A percentile compares a stretch with the other conserved stretches of the same genome.
phyloP scores from a whole-genome alignment of 2,797 vertebrate genomes.

The Eospalax fontanierii region DNA sequence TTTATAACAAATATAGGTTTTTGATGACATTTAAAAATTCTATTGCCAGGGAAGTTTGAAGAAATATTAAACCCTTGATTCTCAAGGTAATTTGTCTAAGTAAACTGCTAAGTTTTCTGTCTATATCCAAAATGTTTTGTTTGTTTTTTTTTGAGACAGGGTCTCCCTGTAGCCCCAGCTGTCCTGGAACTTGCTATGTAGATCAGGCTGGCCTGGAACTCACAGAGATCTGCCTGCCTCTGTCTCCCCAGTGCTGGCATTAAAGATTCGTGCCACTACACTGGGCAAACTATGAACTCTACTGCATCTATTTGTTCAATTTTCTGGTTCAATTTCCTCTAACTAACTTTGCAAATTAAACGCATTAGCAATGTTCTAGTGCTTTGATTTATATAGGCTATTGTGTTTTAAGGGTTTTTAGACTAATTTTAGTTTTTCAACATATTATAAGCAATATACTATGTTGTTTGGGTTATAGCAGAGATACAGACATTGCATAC shows the following conservation, averaged over 20 bases:
- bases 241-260: too few relatives aligned
- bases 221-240: too few relatives aligned
- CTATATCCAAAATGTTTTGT: background rate
- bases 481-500: background rate
- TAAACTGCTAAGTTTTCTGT: too few relatives aligned
- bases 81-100: too few relatives aligned
- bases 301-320: background rate
- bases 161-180: too few relatives aligned
- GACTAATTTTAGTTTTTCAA: conserved; percentile 6
- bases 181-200: too few relatives aligned
- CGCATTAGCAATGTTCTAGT: background rate
- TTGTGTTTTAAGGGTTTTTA: background rate
- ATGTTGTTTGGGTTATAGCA: background rate
- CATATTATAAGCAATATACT: background rate
- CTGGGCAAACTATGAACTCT: background rate
- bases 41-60: too few relatives aligned
- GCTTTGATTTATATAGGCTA: background rate
- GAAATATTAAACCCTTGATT: too few relatives aligned
- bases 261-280: too few relatives aligned
- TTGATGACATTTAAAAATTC: background rate
- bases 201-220: too few relatives aligned
- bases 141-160: too few relatives aligned
- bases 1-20: background rate
- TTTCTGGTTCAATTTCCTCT: conserved; percentile 10
- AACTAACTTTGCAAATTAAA: background rate